These are phyloP conservation scores for Plotosus lineatus DNA, from an alignment of 2,113 vertebrate species.

Conservation along the genomic window DNA sequence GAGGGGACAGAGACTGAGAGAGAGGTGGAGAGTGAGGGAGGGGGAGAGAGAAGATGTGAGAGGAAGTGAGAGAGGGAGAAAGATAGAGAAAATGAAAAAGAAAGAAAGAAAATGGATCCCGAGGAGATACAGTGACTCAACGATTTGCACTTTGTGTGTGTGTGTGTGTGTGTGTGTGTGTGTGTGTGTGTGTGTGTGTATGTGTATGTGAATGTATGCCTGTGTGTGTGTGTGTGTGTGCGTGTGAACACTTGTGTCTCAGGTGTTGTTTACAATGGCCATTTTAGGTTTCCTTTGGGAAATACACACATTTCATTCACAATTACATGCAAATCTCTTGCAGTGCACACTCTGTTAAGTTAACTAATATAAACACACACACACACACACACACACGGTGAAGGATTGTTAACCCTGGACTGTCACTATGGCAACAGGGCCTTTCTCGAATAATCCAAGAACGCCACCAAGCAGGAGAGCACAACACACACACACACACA, in stretches of 20 bases:
- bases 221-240: background rate
- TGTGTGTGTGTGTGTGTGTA: background rate
- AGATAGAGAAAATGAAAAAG: background rate
- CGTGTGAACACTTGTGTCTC: background rate
- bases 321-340: background rate
- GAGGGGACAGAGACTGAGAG: too few relatives aligned
- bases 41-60: background rate
- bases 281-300: background rate
- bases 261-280: background rate
- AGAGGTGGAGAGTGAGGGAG: background rate
- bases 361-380: background rate
- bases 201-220: background rate
- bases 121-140: background rate
- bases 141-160: background rate
- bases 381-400: slow-evolving; percentile 29
- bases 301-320: slow-evolving; percentile 12
- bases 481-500: slow-evolving; percentile 32
- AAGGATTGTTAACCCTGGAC: slow-evolving; percentile 47
- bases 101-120: background rate
- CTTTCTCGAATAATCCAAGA: slow-evolving; percentile 46
- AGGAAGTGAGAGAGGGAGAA: background rate
- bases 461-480: slow-evolving; percentile 37
- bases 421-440: slow-evolving; percentile 53
- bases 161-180: background rate
- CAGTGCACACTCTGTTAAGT: background rate